Conservation (phyloP, 1,140 invertebrate genomes). For the Drosophila melanogaster region DNA sequence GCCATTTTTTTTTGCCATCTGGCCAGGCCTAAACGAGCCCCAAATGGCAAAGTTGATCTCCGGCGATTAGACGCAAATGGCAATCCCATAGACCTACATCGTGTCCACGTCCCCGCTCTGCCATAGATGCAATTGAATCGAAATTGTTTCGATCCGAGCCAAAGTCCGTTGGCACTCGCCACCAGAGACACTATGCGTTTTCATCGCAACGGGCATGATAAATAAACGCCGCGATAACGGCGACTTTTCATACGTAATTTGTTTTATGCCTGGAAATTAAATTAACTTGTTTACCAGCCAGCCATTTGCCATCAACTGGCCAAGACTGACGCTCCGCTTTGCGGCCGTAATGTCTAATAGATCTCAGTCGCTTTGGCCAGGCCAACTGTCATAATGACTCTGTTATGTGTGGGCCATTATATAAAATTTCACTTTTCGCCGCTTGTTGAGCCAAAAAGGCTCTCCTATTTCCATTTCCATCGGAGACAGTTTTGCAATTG, state of each 20-base stretch:
- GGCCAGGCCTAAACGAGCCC: slow-evolving; percentile 54
- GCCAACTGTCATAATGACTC: slow-evolving; percentile 76
- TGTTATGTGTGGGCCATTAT: slow-evolving; percentile 71
- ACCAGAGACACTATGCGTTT: slow-evolving; percentile 10
- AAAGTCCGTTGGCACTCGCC: slow-evolving; percentile 51
- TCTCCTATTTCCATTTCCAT: slow-evolving; percentile 7
- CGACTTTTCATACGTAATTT: slow-evolving; percentile 78
- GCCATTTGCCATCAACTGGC: slow-evolving; percentile 39
- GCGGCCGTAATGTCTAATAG: slow-evolving; percentile 62
- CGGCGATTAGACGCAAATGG: slow-evolving; percentile 66
- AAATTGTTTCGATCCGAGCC: slow-evolving; percentile 58
- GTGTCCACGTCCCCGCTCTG: slow-evolving; percentile 40
- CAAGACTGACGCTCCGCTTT: slow-evolving; percentile 39
- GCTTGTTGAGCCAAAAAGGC: slow-evolving; percentile 54
- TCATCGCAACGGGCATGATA: slow-evolving; percentile 42
- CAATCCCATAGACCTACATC: slow-evolving; percentile 68
- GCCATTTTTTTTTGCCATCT: slow-evolving; percentile 18
- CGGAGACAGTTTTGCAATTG: slow-evolving; percentile 57
- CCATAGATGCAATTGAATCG: slow-evolving; percentile 64
- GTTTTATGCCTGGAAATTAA: slow-evolving; percentile 79
- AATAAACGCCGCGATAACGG: slow-evolving; percentile 75
- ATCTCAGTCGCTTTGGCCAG: slow-evolving; percentile 67
- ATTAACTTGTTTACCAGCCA: slow-evolving; percentile 73
- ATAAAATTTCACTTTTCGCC: slow-evolving; percentile 77
- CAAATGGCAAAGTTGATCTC: slow-evolving; percentile 72